phyloP scores from a whole-genome alignment of 1,140 invertebrate species.

The Pseudomyrmex cubaensis region DNA sequence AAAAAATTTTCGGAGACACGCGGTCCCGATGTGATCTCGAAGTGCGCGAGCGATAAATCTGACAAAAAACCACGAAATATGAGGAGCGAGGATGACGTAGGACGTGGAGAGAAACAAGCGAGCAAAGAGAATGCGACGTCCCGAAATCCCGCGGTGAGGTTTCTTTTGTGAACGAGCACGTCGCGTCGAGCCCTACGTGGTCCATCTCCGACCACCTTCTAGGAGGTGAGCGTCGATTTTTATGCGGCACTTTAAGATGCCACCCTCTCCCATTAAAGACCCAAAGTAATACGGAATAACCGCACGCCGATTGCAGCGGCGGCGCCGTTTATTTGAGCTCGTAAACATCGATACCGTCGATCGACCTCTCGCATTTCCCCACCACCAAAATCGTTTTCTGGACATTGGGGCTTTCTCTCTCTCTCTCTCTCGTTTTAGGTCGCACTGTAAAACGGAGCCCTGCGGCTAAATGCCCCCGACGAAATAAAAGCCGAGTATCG shows the following conservation, averaged over 20 bases:
- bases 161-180: conserved; percentile 68
- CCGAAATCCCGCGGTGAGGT: conserved; percentile 68
- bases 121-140: conserved; percentile 26
- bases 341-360: conserved; percentile 81
- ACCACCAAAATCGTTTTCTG: conserved; percentile 38
- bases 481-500: conserved; percentile 67
- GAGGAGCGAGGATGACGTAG: conserved; percentile 20
- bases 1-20: not conserved
- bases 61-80: conserved; percentile 9
- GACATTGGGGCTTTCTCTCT: conserved; percentile 14
- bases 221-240: conserved; percentile 75
- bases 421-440: not conserved
- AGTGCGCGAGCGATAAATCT: conserved; percentile 42
- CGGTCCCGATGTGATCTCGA: not conserved
- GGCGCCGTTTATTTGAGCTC: conserved; percentile 81
- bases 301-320: conserved; percentile 68
- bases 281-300: conserved; percentile 83
- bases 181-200: conserved; percentile 22
- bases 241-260: conserved; percentile 81
- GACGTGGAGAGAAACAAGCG: conserved; percentile 22
- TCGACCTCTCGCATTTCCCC: conserved; percentile 33
- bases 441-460: conserved; percentile 23
- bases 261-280: conserved; percentile 71
- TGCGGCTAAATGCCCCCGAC: conserved; percentile 49
- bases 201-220: conserved; percentile 63